phyloP scores from a whole-genome alignment of 2,888 invertebrate species.

The Tetragonula carbonaria region DNA sequence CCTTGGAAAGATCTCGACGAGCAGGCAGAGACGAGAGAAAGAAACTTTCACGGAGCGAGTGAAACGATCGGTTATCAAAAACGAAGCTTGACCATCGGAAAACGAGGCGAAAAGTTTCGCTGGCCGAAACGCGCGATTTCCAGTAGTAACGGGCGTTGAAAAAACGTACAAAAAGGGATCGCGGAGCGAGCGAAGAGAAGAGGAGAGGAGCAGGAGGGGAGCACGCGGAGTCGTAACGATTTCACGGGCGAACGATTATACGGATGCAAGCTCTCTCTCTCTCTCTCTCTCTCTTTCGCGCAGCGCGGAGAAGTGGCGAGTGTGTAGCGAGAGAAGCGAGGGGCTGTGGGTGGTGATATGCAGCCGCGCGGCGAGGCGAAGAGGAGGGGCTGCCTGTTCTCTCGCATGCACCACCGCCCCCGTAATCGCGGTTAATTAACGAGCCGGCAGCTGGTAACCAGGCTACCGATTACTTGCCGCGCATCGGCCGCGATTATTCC shows the following conservation, averaged over 20 bases:
- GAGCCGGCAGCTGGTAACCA: conserved; percentile 77
- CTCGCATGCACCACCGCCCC: conserved; percentile 76
- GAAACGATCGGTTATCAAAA: too few relatives aligned
- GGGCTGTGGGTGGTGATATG: not conserved
- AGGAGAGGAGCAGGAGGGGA: conserved; percentile 32
- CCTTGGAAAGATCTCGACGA: too few relatives aligned
- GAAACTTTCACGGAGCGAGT: too few relatives aligned
- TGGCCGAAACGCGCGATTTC: too few relatives aligned
- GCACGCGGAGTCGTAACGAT: conserved; percentile 64
- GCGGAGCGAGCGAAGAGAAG: not conserved
- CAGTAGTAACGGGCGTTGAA: not conserved
- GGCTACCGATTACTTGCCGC: conserved; percentile 78
- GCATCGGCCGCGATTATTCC: conserved; percentile 77
- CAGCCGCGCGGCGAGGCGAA: conserved; percentile 8
- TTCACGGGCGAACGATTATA: conserved; percentile 61
- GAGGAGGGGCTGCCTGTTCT: conserved; percentile 65
- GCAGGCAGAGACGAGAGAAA: too few relatives aligned
- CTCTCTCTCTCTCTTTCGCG: conserved; percentile 1
- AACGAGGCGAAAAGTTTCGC: too few relatives aligned
- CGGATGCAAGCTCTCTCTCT: conserved; percentile 42
- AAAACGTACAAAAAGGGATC: not conserved
- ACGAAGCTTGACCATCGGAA: too few relatives aligned
- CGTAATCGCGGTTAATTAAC: conserved; percentile 81
- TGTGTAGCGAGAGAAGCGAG: conserved; percentile 20
- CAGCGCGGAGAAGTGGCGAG: conserved; percentile 26